Base-by-base conservation (phyloP, 2,888 invertebrate genomes). In the Zygothrica quintamaculata region DNA sequence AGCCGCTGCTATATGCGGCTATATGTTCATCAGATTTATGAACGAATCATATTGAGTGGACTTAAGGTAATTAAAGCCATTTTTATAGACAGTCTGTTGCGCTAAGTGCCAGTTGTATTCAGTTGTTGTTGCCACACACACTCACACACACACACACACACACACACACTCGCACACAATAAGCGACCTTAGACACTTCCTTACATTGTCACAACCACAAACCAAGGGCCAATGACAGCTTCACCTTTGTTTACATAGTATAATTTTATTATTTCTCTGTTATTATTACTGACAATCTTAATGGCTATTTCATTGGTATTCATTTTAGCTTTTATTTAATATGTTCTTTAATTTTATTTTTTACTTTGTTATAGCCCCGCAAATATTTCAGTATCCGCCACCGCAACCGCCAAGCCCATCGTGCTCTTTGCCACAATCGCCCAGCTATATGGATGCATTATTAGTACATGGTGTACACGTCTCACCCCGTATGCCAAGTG, bases 331-430 rank as follows among this genome's bases (percentile, higher is more conserved):
- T 39, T 13, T 18, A 6, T 57, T 7, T 33, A 4, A 52, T 50
- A 40, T 9, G 51, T 22, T 31, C 13, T 34, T 12, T 43, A 13
- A 25, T 22, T 43, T 29, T 46, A 12, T 7, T 39, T 53, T 13
- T 44, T 12, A 61, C 61, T 46, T 29, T 43, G 60, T 85, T 88
- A 12, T 77, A 91, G 91, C 89, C 60, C 82, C 91, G 42, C 90
- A 90, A 47, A 86, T 90, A 58, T 90, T 91, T 58, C 90, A 90
- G 73, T 90, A 90, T 74, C 90, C 91, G 55, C 84, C 88, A 64
- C 91, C 91, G 55, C 84, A 88, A 64, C 91, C 91, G 46, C 89
- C 89, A 59, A 91, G 91, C 62, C 91, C 91, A 53, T 90, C 90
- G 1, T 91, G 91, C 68, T 89, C 88, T 37, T 70, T 80, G 11